Evolutionary conservation across 1,140 invertebrate species (phyloP), one percentile per base, ranked within the genome.

Genomic region (Teleopsis dalmanni): DNA sequence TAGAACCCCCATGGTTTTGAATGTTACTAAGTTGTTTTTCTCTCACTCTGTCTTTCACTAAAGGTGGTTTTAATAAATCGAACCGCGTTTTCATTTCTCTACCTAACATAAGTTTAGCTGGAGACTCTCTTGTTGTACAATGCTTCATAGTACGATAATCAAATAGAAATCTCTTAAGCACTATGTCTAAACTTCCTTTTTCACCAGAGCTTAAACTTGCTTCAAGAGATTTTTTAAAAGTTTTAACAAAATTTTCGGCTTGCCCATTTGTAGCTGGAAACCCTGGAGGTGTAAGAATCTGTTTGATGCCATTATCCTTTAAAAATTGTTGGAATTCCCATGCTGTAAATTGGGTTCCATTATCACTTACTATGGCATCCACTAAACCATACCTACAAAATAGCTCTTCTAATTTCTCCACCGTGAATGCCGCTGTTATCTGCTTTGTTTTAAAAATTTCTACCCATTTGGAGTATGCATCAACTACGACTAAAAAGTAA

Each of bases 71-170:
- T 3, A 45, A 22, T 34, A 45, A 18, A 45, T 45, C 27, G 22
- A 45, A 21, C 33, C 42, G 27, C 16, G 58, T 44, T 70, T 60
- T 37, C 19, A 48, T 36, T 36, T 23, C 26, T 27, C 34, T 48
- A 27, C 29, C 29, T 29, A 48, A 18, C 26, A 48, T 37, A 29
- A 48, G 8, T 48, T 48, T 37, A 8, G 31, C 31, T 11, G 45
- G 33, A 21, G 21, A 36, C 25, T 47, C 45, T 23, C 27, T 26
- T 16, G 45, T 48, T 29, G 46, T 29, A n/a, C 46, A 37, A 19
- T 48, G 35, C 40, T 38, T 37, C 18, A 36, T 48, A 22, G 19
- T 38, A 13, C 46, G 35, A 27, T 48, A 48, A 48, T 48, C 46
- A 16, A 38, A 21, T 37, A 48, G 22, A 38, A 48, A 48, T 37